Evolutionary conservation across 2,888 invertebrate species (phyloP), one percentile per base, ranked within the genome.

Genomic region (Siphonodentalium dalli): DNA sequence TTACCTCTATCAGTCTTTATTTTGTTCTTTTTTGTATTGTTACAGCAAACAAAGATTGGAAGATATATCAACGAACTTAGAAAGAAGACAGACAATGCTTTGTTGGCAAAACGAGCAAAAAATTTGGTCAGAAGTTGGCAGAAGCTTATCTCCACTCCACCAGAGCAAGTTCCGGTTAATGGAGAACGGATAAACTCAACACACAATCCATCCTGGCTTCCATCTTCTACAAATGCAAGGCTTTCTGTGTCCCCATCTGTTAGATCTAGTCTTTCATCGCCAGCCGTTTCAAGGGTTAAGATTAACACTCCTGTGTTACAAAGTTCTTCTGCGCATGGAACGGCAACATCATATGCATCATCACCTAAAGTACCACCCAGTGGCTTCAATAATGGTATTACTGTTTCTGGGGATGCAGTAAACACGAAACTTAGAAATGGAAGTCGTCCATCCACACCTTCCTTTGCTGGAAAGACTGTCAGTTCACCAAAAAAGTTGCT

Each of bases 81-180:
- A 50, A 87, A 92, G 56, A 91, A 91, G 83, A 92, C 93, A 35
- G 86, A 86, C 54, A 90, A 93, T 82, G 91, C 92, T 67, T 86
- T 87, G 57, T 85, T 96, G 80, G 93, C 94, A 47, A 89, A 90
- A 75, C 87, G 95, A 66, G 92, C 93, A 53, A 96, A 95, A 84
- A 91, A 91, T 78, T 86, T 96, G 80, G 89, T 96, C 52, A 92
- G 93, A 75, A 87, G 90, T 83, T 96, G 96, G 96, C 88, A 95
- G 72, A 90, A 90, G 84, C 88, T 92, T 83, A 88, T 94, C 27
- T 63, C 66, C 45, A 67, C 69, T 24, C 26, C 27, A 24, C 45
- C 63, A 33, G 63, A 65, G 20, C 52, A 49, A 40, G 44, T 44
- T 38, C 38, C 64, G 35, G 49, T 50, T 28, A 54, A 57, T 48